These are phyloP conservation scores for Dunckerocampus dactyliophorus DNA, from an alignment of 2,113 vertebrate species.

Conservation along the genomic window DNA sequence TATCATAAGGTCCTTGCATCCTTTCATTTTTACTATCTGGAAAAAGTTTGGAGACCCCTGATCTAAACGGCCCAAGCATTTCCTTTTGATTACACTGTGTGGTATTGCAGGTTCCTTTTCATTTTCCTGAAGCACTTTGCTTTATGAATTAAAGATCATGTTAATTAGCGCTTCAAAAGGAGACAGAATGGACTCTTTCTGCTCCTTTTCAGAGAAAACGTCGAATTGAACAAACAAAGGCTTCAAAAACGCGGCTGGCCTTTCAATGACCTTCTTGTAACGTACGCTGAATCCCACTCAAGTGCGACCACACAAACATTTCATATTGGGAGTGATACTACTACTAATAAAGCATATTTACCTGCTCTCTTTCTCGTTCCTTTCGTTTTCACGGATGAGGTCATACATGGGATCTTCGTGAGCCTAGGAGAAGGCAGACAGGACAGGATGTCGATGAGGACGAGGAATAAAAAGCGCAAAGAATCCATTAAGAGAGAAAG, in stretches of 20 bases:
- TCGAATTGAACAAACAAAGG: conserved; percentile 22
- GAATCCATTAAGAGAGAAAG: background rate
- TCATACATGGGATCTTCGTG: conserved; percentile 98
- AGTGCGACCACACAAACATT: background rate
- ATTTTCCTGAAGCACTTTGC: background rate
- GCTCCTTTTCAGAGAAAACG: conserved; percentile 21
- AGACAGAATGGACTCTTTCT: background rate
- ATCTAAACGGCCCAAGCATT: too few relatives aligned
- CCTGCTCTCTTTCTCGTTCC: conserved; percentile 89
- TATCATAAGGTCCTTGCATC: too few relatives aligned
- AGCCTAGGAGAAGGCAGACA: conserved; percentile 68
- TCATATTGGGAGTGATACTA: too few relatives aligned
- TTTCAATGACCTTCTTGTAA: conserved; percentile 51
- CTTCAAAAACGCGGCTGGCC: conserved; percentile 40
- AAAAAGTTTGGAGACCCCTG: too few relatives aligned
- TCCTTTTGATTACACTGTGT: too few relatives aligned
- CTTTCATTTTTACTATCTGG: too few relatives aligned
- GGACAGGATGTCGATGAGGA: background rate
- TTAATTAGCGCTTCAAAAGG: background rate
- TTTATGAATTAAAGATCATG: background rate
- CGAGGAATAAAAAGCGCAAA: background rate
- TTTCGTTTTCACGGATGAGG: conserved; percentile 87
- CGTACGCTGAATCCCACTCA: conserved; percentile 19
- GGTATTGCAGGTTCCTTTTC: too few relatives aligned
- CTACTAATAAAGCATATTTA: conserved; percentile 36